These are phyloP conservation scores for Ailuropoda melanoleuca DNA, from an alignment of 2,113 vertebrate genomes.

Conservation along the genomic window DNA sequence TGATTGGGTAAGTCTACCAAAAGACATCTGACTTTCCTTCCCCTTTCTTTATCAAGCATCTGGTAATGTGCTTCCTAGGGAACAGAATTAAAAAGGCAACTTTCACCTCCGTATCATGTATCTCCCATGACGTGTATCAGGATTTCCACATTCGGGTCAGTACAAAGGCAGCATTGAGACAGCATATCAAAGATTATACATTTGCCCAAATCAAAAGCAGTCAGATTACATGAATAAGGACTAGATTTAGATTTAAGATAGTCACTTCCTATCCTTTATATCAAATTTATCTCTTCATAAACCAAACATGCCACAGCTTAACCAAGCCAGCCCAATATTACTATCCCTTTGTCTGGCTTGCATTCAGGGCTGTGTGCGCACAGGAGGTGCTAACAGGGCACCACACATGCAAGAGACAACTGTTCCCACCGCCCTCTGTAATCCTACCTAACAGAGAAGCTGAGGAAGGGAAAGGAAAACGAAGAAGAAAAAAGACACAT, in stretches of 20 bases:
- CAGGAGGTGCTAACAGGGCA: constrained; percentile 72
- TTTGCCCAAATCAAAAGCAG: constrained; percentile 7
- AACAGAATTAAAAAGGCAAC: background rate
- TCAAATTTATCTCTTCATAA: background rate
- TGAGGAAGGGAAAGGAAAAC: constrained; percentile 44
- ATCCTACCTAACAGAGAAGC: constrained; percentile 63
- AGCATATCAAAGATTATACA: background rate
- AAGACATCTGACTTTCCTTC: background rate
- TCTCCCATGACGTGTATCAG: background rate
- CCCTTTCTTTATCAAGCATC: background rate
- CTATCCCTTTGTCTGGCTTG: background rate
- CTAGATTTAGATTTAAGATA: background rate
- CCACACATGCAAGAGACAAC: constrained; percentile 72
- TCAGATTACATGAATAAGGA: background rate
- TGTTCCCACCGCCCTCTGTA: constrained; percentile 62
- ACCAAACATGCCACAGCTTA: background rate
- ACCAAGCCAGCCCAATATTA: background rate
- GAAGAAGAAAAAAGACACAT: background rate
- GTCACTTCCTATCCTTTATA: background rate
- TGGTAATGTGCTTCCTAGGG: background rate
- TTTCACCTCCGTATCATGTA: background rate
- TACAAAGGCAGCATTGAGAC: background rate
- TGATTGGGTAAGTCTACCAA: background rate
- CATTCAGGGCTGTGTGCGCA: background rate
- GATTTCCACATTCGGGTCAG: background rate